These are phyloP conservation scores for Graphium colonna DNA, from an alignment of 2,888 invertebrate genomes.

Conservation along the genomic window DNA sequence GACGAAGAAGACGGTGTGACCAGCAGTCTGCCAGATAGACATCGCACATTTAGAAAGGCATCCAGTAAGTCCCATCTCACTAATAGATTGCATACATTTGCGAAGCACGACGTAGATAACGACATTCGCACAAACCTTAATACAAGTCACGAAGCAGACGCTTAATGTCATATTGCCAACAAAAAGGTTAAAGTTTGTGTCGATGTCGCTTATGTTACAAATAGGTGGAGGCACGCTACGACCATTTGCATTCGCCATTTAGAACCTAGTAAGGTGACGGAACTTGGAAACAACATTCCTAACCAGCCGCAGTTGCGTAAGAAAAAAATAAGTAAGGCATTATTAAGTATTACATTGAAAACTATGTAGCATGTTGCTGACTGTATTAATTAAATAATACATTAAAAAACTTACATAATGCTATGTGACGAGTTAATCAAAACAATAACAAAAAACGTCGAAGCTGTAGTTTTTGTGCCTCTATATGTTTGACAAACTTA, in stretches of 20 bases:
- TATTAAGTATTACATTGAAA: too few relatives aligned
- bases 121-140: constrained; percentile 10
- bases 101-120: constrained; percentile 1
- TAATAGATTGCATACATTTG: constrained; percentile 21
- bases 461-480: constrained; percentile 9
- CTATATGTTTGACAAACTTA: constrained; percentile 13
- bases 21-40: constrained; percentile 69
- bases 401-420: not conserved
- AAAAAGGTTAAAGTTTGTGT: constrained; percentile 21
- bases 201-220: constrained; percentile 16
- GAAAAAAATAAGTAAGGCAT: not conserved
- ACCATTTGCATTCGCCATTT: constrained; percentile 16
- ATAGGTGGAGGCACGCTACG: constrained; percentile 22
- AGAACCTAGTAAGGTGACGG: constrained; percentile 19
- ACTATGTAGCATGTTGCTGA: not conserved
- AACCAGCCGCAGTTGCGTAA: constrained; percentile 20
- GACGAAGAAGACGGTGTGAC: constrained; percentile 78
- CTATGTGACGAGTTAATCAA: constrained; percentile 5
- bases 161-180: constrained; percentile 5
- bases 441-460: constrained; percentile 4
- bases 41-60: constrained; percentile 73
- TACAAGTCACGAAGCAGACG: constrained; percentile 3
- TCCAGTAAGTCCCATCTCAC: constrained; percentile 74
- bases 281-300: constrained; percentile 20
- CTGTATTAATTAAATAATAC: not conserved